Percentiles rank a stretch among this genome's conserved stretches.
Evolutionary conservation across 2,888 invertebrate species (phyloP).

Genomic region (Cataglyphis albicans): DNA sequence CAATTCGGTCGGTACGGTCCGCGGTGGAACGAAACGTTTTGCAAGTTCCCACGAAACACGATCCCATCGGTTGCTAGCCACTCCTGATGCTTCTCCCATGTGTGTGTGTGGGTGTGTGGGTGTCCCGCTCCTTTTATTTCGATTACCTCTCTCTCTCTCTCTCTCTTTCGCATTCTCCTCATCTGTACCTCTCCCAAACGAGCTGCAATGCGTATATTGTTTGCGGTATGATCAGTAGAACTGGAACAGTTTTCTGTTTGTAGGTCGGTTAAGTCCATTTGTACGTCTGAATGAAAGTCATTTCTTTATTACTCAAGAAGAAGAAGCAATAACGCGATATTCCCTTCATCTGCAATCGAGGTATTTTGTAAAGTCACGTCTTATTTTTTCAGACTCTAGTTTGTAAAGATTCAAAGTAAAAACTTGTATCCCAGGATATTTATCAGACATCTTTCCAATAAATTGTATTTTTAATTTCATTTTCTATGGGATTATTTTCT

Average conservation of each 20-base stretch:
- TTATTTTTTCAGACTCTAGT: neutral
- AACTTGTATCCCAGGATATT: neutral
- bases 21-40: slow-evolving; percentile 69
- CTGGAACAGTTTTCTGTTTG: slow-evolving; percentile 55
- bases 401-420: neutral
- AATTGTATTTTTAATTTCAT: neutral
- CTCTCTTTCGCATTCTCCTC: slow-evolving; percentile 52
- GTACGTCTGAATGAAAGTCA: slow-evolving; percentile 37
- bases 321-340: neutral
- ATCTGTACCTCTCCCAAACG: slow-evolving; percentile 20
- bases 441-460: neutral
- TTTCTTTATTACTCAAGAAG: neutral
- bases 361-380: neutral
- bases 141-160: slow-evolving; percentile 53
- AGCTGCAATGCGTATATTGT: slow-evolving; percentile 45
- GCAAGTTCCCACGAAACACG: slow-evolving; percentile 62
- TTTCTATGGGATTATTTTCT: no score
- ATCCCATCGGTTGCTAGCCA: slow-evolving; percentile 43
- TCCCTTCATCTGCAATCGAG: neutral
- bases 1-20: slow-evolving; percentile 74
- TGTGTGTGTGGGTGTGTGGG: slow-evolving; percentile 33
- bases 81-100: slow-evolving; percentile 47
- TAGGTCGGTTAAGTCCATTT: slow-evolving; percentile 49
- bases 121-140: slow-evolving; percentile 52
- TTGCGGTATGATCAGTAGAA: slow-evolving; percentile 61